Evolutionary conservation across 2,888 invertebrate genomes (phyloP).

Genomic region (Zele albiditarsus): DNA sequence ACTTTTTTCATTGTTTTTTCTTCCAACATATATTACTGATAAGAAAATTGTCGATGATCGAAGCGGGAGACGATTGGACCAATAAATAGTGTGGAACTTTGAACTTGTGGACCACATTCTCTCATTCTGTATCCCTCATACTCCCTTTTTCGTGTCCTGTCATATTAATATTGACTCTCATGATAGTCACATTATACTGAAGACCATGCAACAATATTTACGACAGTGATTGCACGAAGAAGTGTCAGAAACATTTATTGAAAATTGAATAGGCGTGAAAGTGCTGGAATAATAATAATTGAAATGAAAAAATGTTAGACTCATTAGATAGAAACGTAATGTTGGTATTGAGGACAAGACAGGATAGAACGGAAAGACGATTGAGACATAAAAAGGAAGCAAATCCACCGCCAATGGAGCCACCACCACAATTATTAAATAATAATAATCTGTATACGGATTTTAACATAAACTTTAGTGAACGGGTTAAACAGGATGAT

Average conservation of each 20-base stretch:
- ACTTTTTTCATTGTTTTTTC: neutral
- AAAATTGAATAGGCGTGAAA: neutral
- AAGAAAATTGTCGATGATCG: neutral
- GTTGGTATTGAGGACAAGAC: slow-evolving; percentile 62
- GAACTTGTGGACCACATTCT: neutral
- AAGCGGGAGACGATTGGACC: neutral
- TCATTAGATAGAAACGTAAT: slow-evolving; percentile 62
- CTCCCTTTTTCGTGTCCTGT: slow-evolving; percentile 53
- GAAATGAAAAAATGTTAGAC: slow-evolving; percentile 54
- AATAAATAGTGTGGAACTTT: neutral
- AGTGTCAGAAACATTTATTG: slow-evolving; percentile 21
- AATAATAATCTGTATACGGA: slow-evolving; percentile 63
- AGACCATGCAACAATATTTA: slow-evolving; percentile 47
- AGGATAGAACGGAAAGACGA: slow-evolving; percentile 63
- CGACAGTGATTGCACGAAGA: slow-evolving; percentile 44
- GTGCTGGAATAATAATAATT: neutral
- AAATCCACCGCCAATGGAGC: slow-evolving; percentile 63
- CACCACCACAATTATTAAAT: slow-evolving; percentile 61
- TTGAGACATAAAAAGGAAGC: slow-evolving; percentile 64
- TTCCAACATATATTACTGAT: neutral
- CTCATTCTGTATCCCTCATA: slow-evolving; percentile 8
- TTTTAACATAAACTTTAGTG: slow-evolving; percentile 61
- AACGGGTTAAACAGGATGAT: slow-evolving; percentile 55
- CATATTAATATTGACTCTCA: slow-evolving; percentile 49
- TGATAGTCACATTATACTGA: slow-evolving; percentile 48